phyloP scores from a whole-genome alignment of 2,113 vertebrate species.

The Colossoma macropomum region DNA sequence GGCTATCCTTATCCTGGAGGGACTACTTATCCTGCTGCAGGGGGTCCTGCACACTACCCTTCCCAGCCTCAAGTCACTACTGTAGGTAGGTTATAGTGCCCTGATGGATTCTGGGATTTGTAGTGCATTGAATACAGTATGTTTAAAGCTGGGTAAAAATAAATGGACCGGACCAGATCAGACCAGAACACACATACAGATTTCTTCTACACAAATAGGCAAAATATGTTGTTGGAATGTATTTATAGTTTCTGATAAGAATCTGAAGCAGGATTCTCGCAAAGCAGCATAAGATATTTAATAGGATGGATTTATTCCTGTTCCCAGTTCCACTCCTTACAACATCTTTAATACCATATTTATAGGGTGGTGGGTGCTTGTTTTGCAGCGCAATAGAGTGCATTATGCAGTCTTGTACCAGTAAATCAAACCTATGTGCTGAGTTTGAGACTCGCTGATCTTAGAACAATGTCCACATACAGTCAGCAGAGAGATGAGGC shows the following conservation, averaged over 20 bases:
- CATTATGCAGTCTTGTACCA: background rate
- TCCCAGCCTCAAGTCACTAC: constrained; percentile 87
- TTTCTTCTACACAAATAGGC: background rate
- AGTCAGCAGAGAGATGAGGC: background rate
- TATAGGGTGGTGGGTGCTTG: background rate
- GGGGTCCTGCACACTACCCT: constrained; percentile 86
- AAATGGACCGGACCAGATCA: no score
- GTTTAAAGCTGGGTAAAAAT: background rate
- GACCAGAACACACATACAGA: background rate
- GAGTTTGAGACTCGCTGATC: background rate
- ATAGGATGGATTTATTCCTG: background rate
- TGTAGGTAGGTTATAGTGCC: constrained; percentile 83
- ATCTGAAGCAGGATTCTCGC: background rate
- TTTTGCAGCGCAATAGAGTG: background rate
- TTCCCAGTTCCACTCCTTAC: background rate
- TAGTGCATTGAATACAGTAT: background rate
- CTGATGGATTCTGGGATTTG: background rate
- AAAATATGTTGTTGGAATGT: background rate
- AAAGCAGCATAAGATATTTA: background rate
- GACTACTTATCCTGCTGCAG: constrained; percentile 86
- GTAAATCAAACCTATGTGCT: background rate
- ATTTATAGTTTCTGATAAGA: background rate
- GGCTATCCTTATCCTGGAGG: constrained; percentile 87
- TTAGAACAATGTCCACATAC: background rate
- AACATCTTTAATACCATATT: background rate